Conservation (phyloP, 92 coral and sea anemone species). For the Hydrozoanthus gracilis region DNA sequence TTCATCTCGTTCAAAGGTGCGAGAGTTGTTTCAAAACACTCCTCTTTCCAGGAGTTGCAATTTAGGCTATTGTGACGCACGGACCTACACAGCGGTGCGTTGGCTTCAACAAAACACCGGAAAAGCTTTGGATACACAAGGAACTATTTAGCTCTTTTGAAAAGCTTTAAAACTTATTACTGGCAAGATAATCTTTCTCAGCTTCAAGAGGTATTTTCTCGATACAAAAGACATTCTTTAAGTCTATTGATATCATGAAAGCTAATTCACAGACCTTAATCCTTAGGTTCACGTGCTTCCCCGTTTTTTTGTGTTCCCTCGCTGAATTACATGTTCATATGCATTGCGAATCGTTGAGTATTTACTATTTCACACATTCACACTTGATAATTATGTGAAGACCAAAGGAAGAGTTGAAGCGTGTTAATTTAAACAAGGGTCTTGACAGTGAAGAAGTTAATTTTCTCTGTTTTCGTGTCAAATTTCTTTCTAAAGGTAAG, state of each 20-base stretch:
- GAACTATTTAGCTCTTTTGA: conserved; percentile 28
- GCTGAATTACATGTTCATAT: conserved; percentile 7
- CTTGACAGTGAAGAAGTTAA: not conserved
- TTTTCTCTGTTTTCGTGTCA: conserved; percentile 29
- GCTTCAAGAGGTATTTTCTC: not conserved
- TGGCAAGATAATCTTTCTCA: not conserved
- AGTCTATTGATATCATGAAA: conserved; percentile 26
- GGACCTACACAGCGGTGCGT: conserved; percentile 14
- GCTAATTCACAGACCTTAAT: not conserved
- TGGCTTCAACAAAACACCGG: conserved; percentile 39
- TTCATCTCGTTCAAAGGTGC: conserved; percentile 33
- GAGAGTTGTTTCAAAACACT: conserved; percentile 10
- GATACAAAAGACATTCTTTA: not conserved
- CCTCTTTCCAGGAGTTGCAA: conserved; percentile 8
- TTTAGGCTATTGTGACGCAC: conserved; percentile 42
- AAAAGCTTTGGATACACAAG: conserved; percentile 29
- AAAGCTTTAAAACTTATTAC: not conserved
- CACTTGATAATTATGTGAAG: conserved; percentile 36
- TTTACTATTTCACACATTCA: conserved; percentile 43
- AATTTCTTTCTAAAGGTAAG: conserved; percentile 18
- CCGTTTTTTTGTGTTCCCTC: not conserved
- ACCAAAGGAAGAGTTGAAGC: conserved; percentile 30
- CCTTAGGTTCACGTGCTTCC: not conserved
- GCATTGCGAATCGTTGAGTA: conserved; percentile 11
- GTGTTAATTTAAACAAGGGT: conserved; percentile 37